Percentiles rank a stretch among this genome's conserved stretches.
These are phyloP conservation scores for Micropoecilia bifurca DNA, from an alignment of 2,797 vertebrate species.

Conservation along the genomic window DNA sequence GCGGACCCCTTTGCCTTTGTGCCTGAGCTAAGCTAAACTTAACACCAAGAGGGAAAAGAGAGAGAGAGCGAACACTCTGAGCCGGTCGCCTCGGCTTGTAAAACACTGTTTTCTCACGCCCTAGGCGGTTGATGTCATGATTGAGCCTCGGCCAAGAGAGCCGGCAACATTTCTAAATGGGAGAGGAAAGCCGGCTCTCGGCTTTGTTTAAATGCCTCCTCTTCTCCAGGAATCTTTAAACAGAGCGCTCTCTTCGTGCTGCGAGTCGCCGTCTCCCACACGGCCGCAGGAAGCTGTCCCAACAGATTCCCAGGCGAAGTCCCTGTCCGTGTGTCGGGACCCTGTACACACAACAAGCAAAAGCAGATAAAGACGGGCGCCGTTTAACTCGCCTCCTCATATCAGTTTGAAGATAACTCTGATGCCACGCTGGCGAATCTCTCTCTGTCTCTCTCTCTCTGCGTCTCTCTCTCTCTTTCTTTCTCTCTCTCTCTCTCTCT, in stretches of 20 bases:
- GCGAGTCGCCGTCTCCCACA: slow-evolving; percentile 14
- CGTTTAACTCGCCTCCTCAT: slow-evolving; percentile 6
- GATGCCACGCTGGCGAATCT: slow-evolving; percentile 9
- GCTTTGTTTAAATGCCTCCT: slow-evolving; percentile 52
- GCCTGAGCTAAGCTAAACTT: slow-evolving; percentile 64
- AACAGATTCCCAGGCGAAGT: slow-evolving; percentile 58
- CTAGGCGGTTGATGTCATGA: slow-evolving; percentile 78
- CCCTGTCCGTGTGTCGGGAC: slow-evolving; percentile 34
- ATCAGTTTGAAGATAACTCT: background rate
- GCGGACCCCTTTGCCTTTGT: slow-evolving; percentile 46
- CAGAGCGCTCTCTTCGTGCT: slow-evolving; percentile 41
- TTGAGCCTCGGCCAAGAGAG: slow-evolving; percentile 69
- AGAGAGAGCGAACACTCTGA: slow-evolving; percentile 30
- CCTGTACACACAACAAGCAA: slow-evolving; percentile 34
- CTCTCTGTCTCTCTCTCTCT: background rate
- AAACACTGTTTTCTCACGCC: slow-evolving; percentile 80
- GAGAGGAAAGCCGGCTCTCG: slow-evolving; percentile 63
- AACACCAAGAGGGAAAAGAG: slow-evolving; percentile 50
- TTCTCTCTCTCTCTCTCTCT: too few relatives aligned
- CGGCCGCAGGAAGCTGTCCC: slow-evolving; percentile 23
- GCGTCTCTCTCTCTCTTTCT: too few relatives aligned
- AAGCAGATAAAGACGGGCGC: slow-evolving; percentile 35
- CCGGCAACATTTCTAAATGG: slow-evolving; percentile 68
- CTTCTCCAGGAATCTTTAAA: slow-evolving; percentile 57
- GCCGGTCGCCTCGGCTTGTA: slow-evolving; percentile 62